Conservation (phyloP, 2,113 vertebrate species). For the Amazona vittata region DNA sequence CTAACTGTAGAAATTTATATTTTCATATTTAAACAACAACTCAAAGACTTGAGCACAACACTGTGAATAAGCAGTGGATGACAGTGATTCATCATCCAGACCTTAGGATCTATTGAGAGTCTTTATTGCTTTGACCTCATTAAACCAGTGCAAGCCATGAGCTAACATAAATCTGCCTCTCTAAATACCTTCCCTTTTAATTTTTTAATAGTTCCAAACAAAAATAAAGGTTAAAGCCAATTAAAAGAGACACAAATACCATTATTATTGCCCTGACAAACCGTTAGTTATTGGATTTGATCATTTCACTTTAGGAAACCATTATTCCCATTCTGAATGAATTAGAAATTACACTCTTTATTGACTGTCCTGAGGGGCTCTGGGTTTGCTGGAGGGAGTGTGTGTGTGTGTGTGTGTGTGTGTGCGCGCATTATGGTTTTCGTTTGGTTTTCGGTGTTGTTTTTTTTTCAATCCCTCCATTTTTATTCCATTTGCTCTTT, state of each 20-base stretch:
- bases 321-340: slow-evolving; percentile 61
- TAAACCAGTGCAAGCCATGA: slow-evolving; percentile 69
- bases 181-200: slow-evolving; percentile 71
- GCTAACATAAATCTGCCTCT: slow-evolving; percentile 69
- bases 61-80: slow-evolving; percentile 66
- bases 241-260: slow-evolving; percentile 74
- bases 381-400: background rate
- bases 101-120: slow-evolving; percentile 66
- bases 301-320: slow-evolving; percentile 58
- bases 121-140: slow-evolving; percentile 78
- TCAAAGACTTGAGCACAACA: background rate
- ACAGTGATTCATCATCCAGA: slow-evolving; percentile 84
- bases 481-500: slow-evolving; percentile 15
- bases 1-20: background rate
- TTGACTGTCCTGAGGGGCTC: slow-evolving; percentile 30
- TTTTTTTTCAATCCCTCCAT: background rate
- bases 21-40: slow-evolving; percentile 21
- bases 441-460: too few species aligned
- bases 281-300: slow-evolving; percentile 67
- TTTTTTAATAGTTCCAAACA: slow-evolving; percentile 75
- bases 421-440: background rate
- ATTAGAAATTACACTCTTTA: slow-evolving; percentile 66
- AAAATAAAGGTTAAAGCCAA: slow-evolving; percentile 76
- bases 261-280: slow-evolving; percentile 68
- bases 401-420: too few species aligned